Evolutionary conservation across 1,140 invertebrate genomes (phyloP), one percentile per base, ranked within the genome.

Genomic region (Daktulosphaira vitifoliae): DNA sequence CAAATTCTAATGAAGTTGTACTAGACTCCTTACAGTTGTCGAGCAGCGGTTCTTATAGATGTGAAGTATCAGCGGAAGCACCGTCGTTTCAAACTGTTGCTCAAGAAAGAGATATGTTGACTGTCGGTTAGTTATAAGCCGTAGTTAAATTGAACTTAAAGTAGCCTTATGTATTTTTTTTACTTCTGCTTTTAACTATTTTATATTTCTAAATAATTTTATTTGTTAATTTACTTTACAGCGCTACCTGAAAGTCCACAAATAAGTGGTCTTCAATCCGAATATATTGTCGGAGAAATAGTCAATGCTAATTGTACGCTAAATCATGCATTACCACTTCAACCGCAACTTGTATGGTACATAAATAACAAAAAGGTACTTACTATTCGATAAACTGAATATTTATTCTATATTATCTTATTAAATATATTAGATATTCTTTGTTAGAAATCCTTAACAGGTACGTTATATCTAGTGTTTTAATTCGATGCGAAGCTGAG

Each of bases 51-150:
- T 69, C 80, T 13, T 90, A 86, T 75, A 79, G 80, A 69, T 89
- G 87, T 73, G 87, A 89, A 76, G 84, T 89, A 62, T 87, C 84
- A 50, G 86, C 84, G 0, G 87, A 90, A 74, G 83, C 80, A 22
- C 85, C 85, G 16, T 82, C 80, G 53, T 89, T 89, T 72, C 78
- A 79, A 13, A 82, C 81, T 1, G 83, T 81, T 5, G 78, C 81
- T 42, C 81, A 81, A 66, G 83, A 86, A 71, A 81, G 81, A n/a
- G 75, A 78, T 64, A 81, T 88, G 82, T 82, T 85, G 73, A 81
- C 87, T 69, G 78, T 87, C 37, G 82, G 85, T 88, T 76, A 83
- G 84, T 80, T 3, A 8, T 3, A 13, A n/a, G n/a, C n/a, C n/a
- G n/a, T n/a, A n/a, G n/a, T n/a, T n/a, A n/a, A n/a, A n/a, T n/a